Evolutionary conservation across 2,888 invertebrate genomes (phyloP).

Genomic region (Lamellibrachia satsuma): DNA sequence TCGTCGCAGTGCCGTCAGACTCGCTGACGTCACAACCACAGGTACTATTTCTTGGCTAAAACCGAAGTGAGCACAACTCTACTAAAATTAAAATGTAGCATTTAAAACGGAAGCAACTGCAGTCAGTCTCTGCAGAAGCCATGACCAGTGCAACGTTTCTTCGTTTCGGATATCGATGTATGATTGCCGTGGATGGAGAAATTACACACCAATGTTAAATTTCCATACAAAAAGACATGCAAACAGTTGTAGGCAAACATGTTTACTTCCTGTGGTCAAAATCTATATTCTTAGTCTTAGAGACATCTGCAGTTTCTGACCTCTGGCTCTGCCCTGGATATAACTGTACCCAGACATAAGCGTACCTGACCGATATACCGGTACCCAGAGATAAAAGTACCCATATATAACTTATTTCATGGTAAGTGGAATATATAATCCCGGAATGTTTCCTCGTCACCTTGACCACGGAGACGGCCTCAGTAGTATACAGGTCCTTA

Average conservation of each 20-base stretch:
- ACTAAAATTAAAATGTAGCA: conserved; percentile 4
- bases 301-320: too few relatives aligned
- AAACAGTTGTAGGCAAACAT: not conserved
- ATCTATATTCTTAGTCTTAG: not conserved
- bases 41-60: not conserved
- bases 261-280: not conserved
- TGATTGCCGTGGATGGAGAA: not conserved
- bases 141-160: not conserved
- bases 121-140: not conserved
- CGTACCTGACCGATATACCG: too few relatives aligned
- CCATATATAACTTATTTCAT: too few relatives aligned
- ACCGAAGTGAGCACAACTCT: not conserved
- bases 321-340: too few relatives aligned
- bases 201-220: not conserved
- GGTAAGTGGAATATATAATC: too few relatives aligned
- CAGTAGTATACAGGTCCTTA: too few relatives aligned
- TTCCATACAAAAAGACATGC: not conserved
- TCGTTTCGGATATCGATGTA: not conserved
- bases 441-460: too few relatives aligned
- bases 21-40: not conserved
- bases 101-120: not conserved
- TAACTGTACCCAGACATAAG: too few relatives aligned
- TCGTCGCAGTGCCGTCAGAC: not conserved
- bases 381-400: too few relatives aligned
- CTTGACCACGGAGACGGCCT: too few relatives aligned